phyloP scores from a whole-genome alignment of 2,113 vertebrate genomes.

The Cochlearius cochlearius region DNA sequence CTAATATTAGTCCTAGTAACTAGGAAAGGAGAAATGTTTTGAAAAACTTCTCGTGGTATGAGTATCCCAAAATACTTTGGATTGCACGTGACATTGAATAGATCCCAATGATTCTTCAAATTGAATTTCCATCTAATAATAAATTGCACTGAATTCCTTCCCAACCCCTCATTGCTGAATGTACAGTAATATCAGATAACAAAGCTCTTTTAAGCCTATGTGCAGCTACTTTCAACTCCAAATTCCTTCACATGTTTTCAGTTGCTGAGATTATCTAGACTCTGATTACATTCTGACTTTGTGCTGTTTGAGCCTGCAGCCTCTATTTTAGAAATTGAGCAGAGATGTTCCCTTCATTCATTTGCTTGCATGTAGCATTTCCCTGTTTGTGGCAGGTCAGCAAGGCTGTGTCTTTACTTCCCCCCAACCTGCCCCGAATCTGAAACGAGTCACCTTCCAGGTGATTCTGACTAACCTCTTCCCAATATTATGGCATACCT shows the following conservation, averaged over 20 bases:
- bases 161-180: neutral
- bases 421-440: fast-evolving
- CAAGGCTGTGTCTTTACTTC: neutral
- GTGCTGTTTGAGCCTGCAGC: neutral
- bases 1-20: constrained; percentile 32
- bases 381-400: neutral
- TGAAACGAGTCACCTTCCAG: neutral
- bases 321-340: neutral
- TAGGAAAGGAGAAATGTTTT: constrained; percentile 35
- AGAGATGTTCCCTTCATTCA: neutral
- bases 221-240: neutral
- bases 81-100: neutral
- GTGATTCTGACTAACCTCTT: neutral
- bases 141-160: neutral
- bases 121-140: constrained; percentile 4
- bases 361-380: neutral
- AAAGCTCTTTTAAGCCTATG: neutral
- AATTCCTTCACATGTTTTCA: neutral
- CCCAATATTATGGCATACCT: neutral
- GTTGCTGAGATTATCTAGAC: neutral
- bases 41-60: neutral
- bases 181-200: neutral
- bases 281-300: neutral
- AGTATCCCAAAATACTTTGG: neutral
- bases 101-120: constrained; percentile 1